These are phyloP conservation scores for Coleophora deauratella DNA, from an alignment of 2,888 invertebrate genomes.

Conservation along the genomic window DNA sequence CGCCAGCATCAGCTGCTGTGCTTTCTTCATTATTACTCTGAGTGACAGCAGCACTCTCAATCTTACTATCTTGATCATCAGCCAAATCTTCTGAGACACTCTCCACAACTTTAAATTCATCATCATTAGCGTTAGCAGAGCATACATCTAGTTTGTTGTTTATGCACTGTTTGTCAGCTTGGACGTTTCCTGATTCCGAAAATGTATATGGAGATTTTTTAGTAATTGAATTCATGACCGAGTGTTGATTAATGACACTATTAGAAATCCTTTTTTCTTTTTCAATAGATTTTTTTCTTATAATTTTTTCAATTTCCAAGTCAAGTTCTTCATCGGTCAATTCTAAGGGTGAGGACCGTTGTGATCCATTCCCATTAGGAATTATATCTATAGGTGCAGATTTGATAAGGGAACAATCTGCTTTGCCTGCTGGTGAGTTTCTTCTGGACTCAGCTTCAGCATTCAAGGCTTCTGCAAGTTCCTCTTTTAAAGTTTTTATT, in stretches of 20 bases:
- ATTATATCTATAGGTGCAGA: conserved; percentile 81
- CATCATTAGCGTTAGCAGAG: conserved; percentile 27
- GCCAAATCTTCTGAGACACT: conserved; percentile 27
- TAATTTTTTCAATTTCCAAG: conserved; percentile 78
- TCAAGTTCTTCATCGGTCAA: conserved; percentile 80
- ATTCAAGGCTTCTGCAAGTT: conserved; percentile 62
- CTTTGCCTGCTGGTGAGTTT: conserved; percentile 58
- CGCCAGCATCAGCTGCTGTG: conserved; percentile 36
- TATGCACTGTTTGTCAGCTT: conserved; percentile 30
- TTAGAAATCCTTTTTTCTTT: conserved; percentile 55
- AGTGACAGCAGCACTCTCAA: conserved; percentile 29
- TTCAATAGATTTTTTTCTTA: conserved; percentile 69
- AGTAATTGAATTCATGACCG: conserved; percentile 25
- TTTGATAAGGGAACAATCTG: conserved; percentile 67
- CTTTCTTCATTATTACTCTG: conserved; percentile 31
- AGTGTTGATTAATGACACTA: conserved; percentile 17
- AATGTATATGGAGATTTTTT: conserved; percentile 31
- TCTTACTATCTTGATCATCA: conserved; percentile 33
- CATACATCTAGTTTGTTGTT: conserved; percentile 26
- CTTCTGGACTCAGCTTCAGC: conserved; percentile 51
- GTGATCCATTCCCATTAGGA: conserved; percentile 64
- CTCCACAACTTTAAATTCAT: conserved; percentile 18
- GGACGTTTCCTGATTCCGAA: conserved; percentile 29
- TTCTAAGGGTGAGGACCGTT: conserved; percentile 72
- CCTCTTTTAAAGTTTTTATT: conserved; percentile 62